Base-by-base conservation (phyloP, 2,888 invertebrate genomes). In the Scaeva pyrastri region DNA sequence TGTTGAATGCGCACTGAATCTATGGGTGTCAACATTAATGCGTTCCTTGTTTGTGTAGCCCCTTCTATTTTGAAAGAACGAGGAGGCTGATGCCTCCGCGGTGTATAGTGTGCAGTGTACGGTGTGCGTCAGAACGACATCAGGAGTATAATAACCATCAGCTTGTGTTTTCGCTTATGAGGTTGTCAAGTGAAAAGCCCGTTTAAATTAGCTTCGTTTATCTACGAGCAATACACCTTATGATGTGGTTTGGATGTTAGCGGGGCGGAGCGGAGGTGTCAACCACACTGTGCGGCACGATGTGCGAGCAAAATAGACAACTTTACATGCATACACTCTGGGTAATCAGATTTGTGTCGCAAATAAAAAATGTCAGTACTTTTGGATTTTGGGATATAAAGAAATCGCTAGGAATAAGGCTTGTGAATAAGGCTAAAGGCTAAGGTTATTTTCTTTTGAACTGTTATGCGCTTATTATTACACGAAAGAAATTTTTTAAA, bases 191-290 rank as follows among this genome's bases (percentile, higher is more conserved):
- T 71, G 81, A 56, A 71, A 74, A 64, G 73, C 74, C 45, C 60
- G 55, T 82, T 82, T 66, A 82, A 86, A 86, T 86, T 86, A 77
- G 82, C 64, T 82, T 86, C 86, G 82, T 86, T 86, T 86, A 82
- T 86, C 55, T 58, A 66, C 19, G 45, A 58, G 43, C 41, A 70
- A 52, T 82, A 78, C 74, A 56, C 79, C 79, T 79, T 84, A 45
- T 75, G 71, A 64, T 74, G 70, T 66, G 83, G 73, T 66, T 74
- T 56, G 23, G 70, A 45, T n/a, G n/a, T 68, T 31, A 50, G n/a
- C 16, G 31, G 41, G 41, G 31, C 14, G 23, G 23, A 41, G 26
- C 6, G n/a, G 36, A 56, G 48, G 55, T 62, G 39, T 16, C 19
- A 56, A 45, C 68, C 70, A 45, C 41, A 72, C 14, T 39, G 60